phyloP scores from a whole-genome alignment of 1,140 invertebrate genomes.

The Batillaria attramentaria region DNA sequence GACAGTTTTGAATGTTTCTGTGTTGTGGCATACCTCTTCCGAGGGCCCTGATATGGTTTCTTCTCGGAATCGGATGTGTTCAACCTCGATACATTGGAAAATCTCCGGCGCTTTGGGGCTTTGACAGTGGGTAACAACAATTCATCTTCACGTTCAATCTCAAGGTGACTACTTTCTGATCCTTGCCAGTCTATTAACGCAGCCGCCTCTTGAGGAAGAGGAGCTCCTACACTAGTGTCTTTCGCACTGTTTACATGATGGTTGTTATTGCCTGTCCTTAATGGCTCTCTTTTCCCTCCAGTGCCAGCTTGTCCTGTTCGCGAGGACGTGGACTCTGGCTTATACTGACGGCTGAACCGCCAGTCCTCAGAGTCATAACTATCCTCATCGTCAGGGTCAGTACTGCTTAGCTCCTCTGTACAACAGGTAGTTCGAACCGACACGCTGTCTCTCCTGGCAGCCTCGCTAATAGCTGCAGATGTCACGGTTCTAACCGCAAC shows the following conservation, averaged over 20 bases:
- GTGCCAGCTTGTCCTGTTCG: too few species aligned
- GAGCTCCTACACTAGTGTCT: too few species aligned
- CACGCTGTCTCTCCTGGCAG: too few species aligned
- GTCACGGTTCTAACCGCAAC: not conserved
- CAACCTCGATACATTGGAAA: not conserved
- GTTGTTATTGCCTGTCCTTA: too few species aligned
- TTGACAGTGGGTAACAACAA: not conserved
- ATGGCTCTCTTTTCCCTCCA: too few species aligned
- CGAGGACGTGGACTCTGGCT: not conserved
- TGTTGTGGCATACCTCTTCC: not conserved
- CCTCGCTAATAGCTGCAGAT: not conserved
- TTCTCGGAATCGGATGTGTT: not conserved
- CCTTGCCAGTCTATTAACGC: too few species aligned
- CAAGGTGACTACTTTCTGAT: too few species aligned
- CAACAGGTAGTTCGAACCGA: too few species aligned
- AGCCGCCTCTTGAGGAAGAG: too few species aligned
- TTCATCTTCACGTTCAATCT: not conserved
- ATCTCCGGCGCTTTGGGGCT: not conserved
- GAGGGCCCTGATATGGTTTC: not conserved
- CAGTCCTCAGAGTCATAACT: not conserved
- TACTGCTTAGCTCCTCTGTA: not conserved
- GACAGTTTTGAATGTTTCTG: not conserved
- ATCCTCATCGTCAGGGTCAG: not conserved
- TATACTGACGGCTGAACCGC: not conserved
- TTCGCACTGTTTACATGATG: too few species aligned